Base-by-base conservation (phyloP, 2,797 vertebrate species). In the Bradypodion ventrale region DNA sequence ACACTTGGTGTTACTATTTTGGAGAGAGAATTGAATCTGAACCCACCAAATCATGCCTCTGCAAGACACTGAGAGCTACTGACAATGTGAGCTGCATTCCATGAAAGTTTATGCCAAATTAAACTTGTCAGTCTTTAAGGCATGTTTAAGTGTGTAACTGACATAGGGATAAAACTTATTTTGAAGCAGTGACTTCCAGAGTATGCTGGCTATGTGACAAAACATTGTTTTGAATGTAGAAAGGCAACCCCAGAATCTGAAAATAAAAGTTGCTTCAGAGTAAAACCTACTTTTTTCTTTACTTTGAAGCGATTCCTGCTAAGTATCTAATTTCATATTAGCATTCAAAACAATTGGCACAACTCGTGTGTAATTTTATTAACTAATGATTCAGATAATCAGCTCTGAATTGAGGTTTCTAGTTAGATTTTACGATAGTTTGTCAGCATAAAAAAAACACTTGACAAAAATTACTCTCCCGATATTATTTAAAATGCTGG, bases 401-500 rank as follows among this genome's bases (percentile, higher is more conserved):
- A 52, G 9, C 2, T 32, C 35, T 49, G 44, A 37, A 23, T 13
- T 8, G 2, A 76, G 35, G 9, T 76, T 76, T 56, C 56, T 59
- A 15, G 56, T 0, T 75, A 73, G 87, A 74, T 88, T 89, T 92
- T 75, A 66, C 75, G 81, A 68, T 70, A 63, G 40, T 69, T 21
- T 73, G 78, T 74, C 63, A 86, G 70, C 90, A 85, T 37, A 56
- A 23, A 23, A 83, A 83, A 84, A 27, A 40, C 69, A n/a, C 0
- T 79, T 82, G 59, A 62, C 29, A 37, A 49, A 86, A 29, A 78
- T 62, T 27, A 12, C 84, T 81, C 37, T 60, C 80, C 49, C 29
- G 46, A 37, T 13, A 21, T 88, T 87, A 69, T 78, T 93, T 91
- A 86, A 92, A 83, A 87, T 92, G 85, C 87, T n/a, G n/a, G n/a